Evolutionary conservation across 2,888 invertebrate species (phyloP), one percentile per base, ranked within the genome.

Genomic region (Plebejus argus): DNA sequence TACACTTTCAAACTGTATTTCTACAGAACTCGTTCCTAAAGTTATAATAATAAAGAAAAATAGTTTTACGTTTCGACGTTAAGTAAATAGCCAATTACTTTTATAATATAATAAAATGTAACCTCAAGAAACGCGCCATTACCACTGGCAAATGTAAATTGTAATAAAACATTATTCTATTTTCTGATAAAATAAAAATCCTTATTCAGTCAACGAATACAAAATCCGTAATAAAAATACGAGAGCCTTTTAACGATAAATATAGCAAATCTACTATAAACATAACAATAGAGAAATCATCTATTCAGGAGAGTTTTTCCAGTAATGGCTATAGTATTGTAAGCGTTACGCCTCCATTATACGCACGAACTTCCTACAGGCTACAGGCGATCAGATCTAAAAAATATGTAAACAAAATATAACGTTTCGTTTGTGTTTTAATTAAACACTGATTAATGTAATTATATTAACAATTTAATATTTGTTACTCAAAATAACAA

Each of bases 251-350:
- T 53, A 74, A 74, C 45, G 74, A 53, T 53, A 66, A 28, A 66
- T 66, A 74, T 74, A 74, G 23, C 49, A 28, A 74, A 74, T 74
- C 74, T 28, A 74, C 49, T 74, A 74, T 74, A 74, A 74, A 49
- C 74, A 74, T 74, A 74, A 74, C 74, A 74, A 74, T 74, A 28
- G 49, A 74, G 53, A 28, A 53, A 74, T 74, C 49, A 53, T 74
- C 49, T 74, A 74, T 74, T 74, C 74, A 74, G 74, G 23, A 74
- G 74, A 23, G 74, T 53, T 74, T 66, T 74, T 74, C 74, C 49
- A 74, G 74, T 53, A 74, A 53, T 74, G 53, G 72, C 15, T 28
- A 53, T 74, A 53, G 53, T 74, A 49, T 74, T 74, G 23, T 23
- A 28, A 45, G 74, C 20, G 23, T 72, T 23, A 72, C 18, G 66